phyloP scores from a whole-genome alignment of 2,888 invertebrate genomes.

The Caenorhabditis sp. region DNA sequence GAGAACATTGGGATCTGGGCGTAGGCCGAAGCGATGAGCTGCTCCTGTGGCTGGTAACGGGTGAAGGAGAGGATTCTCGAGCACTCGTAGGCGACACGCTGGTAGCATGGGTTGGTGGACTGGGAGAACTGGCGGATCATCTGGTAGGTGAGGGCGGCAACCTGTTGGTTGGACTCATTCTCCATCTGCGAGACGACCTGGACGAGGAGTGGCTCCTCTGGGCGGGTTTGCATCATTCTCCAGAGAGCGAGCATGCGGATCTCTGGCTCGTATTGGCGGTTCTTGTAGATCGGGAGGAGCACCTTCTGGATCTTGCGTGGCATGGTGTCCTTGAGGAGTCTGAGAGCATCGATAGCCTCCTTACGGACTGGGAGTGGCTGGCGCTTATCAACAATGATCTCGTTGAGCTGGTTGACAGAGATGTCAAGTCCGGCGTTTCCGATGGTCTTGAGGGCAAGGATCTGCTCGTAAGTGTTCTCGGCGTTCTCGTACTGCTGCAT shows the following conservation, averaged over 20 bases:
- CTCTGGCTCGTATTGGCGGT: conserved; percentile 68
- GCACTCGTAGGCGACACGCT: conserved; percentile 59
- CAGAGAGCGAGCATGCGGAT: conserved; percentile 71
- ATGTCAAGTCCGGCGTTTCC: conserved; percentile 75
- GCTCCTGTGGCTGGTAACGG: conserved; percentile 60
- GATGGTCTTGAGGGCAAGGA: conserved; percentile 75
- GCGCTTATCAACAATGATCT: conserved; percentile 70
- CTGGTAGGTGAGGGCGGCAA: conserved; percentile 68
- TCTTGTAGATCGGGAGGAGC: conserved; percentile 70
- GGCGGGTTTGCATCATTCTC: conserved; percentile 69
- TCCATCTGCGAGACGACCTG: conserved; percentile 68
- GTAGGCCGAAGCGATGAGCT: conserved; percentile 47
- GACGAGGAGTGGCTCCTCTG: conserved; percentile 67
- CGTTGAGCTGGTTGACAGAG: conserved; percentile 69
- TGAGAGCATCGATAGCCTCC: conserved; percentile 74
- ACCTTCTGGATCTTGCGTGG: conserved; percentile 61
- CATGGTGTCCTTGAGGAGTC: conserved; percentile 61
- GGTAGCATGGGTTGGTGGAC: conserved; percentile 67
- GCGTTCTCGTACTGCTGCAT: conserved; percentile 65
- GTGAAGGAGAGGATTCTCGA: conserved; percentile 52
- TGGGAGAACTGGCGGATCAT: conserved; percentile 64
- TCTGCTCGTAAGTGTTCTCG: conserved; percentile 68
- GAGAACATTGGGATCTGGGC: conserved; percentile 66
- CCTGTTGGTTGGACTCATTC: conserved; percentile 70
- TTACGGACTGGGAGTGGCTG: conserved; percentile 68